Conservation (phyloP, 2,113 vertebrate genomes). For the Pterocles orientalis region DNA sequence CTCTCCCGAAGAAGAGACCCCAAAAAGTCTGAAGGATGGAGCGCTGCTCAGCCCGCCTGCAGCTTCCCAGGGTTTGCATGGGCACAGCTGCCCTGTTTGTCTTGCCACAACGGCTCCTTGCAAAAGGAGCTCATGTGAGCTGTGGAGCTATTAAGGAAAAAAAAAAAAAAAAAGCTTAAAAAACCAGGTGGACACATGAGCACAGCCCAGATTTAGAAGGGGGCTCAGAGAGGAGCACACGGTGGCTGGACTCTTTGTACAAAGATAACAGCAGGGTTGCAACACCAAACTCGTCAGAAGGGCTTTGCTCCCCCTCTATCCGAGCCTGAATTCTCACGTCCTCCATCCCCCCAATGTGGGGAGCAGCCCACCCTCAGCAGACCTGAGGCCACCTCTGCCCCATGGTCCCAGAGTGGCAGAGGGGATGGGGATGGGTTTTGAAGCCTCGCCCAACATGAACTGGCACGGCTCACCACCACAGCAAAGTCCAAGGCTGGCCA, state of each 20-base stretch:
- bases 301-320: neutral
- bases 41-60: neutral
- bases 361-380: neutral
- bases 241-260: neutral
- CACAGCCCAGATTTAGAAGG: neutral
- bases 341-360: accelerated
- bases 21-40: neutral
- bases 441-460: neutral
- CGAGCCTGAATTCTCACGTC: neutral
- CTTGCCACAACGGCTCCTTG: neutral
- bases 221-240: neutral
- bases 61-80: neutral
- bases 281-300: neutral
- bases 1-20: neutral
- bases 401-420: accelerated
- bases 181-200: neutral
- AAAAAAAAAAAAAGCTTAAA: neutral
- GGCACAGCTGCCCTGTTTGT: too few species aligned
- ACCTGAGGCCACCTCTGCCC: neutral
- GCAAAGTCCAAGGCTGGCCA: constrained; percentile 15
- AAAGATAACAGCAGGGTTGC: constrained; percentile 30
- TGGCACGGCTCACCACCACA: neutral
- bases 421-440: neutral
- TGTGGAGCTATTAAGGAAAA: neutral
- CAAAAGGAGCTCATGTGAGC: neutral